Conservation (phyloP, 2,888 invertebrate species). For the Reticulitermes lucifugus region DNA sequence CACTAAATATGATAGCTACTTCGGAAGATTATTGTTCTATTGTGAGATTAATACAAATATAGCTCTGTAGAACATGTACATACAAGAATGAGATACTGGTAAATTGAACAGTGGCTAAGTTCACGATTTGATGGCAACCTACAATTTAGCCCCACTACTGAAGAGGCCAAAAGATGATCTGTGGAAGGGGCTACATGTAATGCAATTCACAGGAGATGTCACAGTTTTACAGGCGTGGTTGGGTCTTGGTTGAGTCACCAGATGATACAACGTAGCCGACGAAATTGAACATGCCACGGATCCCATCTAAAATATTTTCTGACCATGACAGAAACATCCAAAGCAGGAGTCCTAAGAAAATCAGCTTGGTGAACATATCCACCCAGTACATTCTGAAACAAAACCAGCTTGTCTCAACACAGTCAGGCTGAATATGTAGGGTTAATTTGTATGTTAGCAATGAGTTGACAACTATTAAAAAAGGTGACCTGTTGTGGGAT, state of each 20-base stretch:
- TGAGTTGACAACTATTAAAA: too few species aligned
- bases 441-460: too few species aligned
- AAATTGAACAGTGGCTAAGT: background rate
- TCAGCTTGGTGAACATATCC: conserved; percentile 77
- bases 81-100: too few species aligned
- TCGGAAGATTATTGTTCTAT: too few species aligned
- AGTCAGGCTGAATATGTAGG: too few species aligned
- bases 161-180: background rate
- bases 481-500: too few species aligned
- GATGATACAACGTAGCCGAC: conserved; percentile 24
- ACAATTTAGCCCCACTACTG: background rate
- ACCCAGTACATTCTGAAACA: conserved; percentile 87
- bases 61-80: too few species aligned
- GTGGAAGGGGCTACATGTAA: too few species aligned
- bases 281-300: background rate
- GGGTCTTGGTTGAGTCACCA: background rate
- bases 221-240: background rate
- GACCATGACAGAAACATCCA: conserved; percentile 60
- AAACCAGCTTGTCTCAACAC: conserved; percentile 50
- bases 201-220: background rate
- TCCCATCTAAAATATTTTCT: conserved; percentile 20
- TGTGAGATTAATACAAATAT: too few species aligned
- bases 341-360: conserved; percentile 74
- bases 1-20: too few species aligned
- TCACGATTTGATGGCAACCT: background rate